These are phyloP conservation scores for Anarrhichthys ocellatus DNA, from an alignment of 2,113 vertebrate species.

Conservation along the genomic window DNA sequence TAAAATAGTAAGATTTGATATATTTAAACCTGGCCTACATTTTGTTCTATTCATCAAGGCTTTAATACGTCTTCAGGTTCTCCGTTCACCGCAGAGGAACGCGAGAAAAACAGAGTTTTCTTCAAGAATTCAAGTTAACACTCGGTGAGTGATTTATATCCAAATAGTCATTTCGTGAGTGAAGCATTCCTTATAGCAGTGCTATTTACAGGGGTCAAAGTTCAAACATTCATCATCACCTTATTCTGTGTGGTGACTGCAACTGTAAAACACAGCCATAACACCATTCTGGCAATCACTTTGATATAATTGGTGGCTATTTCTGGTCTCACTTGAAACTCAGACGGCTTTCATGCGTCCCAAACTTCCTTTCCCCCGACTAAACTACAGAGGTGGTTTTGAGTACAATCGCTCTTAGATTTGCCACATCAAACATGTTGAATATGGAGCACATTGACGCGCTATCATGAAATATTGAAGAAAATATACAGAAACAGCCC, in stretches of 20 bases:
- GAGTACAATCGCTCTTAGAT: conserved; percentile 37
- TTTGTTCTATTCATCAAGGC: too few relatives aligned
- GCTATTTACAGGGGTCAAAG: not conserved
- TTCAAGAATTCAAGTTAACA: too few relatives aligned
- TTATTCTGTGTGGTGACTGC: not conserved
- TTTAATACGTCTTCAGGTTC: too few relatives aligned
- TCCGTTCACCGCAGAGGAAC: too few relatives aligned
- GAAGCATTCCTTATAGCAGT: not conserved
- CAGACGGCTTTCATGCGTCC: conserved; percentile 12
- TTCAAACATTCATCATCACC: not conserved
- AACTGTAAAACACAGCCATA: not conserved
- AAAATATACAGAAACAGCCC: conserved; percentile 22
- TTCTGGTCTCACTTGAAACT: conserved; percentile 28
- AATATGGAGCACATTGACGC: conserved; percentile 43
- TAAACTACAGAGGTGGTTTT: conserved; percentile 17
- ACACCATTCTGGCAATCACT: conserved; percentile 1
- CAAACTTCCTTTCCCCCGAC: conserved; percentile 16
- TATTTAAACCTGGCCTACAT: too few relatives aligned
- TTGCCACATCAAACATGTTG: conserved; percentile 42
- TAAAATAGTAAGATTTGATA: too few relatives aligned
- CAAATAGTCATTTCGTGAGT: not conserved
- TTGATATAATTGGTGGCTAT: conserved; percentile 33
- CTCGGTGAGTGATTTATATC: not conserved
- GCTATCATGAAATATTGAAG: conserved; percentile 29
- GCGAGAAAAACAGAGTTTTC: too few relatives aligned